These are phyloP conservation scores for Oostethus manadensis DNA, from an alignment of 2,113 vertebrate species.

Conservation along the genomic window DNA sequence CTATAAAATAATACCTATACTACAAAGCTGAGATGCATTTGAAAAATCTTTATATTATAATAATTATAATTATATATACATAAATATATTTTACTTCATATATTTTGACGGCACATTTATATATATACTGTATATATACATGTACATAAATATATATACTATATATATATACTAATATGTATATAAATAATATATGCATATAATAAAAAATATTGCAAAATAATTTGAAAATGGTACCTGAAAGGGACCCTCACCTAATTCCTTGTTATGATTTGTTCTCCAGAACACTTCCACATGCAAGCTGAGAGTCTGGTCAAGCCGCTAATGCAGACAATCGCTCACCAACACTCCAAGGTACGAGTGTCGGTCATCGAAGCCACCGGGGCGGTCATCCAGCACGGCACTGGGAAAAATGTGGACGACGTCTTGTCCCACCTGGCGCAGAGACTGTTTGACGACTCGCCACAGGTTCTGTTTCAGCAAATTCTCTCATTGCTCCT, in stretches of 20 bases:
- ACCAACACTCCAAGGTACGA: conserved; percentile 90
- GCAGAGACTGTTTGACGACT: conserved; percentile 90
- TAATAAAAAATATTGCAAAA: too few relatives aligned
- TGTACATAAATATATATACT: too few relatives aligned
- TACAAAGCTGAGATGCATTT: not conserved
- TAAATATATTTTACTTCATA: not conserved
- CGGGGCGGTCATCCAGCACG: conserved; percentile 80
- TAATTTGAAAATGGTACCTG: too few relatives aligned
- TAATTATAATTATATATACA: too few relatives aligned
- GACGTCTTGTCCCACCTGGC: conserved; percentile 90
- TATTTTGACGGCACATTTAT: too few relatives aligned
- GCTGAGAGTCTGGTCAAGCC: conserved; percentile 86
- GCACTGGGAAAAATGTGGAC: conserved; percentile 82
- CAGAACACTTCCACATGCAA: conserved; percentile 93
- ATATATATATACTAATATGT: too few relatives aligned
- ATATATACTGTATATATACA: too few relatives aligned
- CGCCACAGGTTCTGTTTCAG: conserved; percentile 79
- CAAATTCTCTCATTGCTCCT: not conserved
- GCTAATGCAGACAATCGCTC: conserved; percentile 86
- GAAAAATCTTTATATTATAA: too few relatives aligned
- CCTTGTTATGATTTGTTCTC: conserved; percentile 5
- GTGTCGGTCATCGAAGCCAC: conserved; percentile 83
- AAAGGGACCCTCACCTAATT: not conserved
- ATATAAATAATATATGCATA: too few relatives aligned
- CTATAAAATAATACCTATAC: not conserved